phyloP scores from a whole-genome alignment of 2,113 vertebrate genomes.

The Promerops cafer region DNA sequence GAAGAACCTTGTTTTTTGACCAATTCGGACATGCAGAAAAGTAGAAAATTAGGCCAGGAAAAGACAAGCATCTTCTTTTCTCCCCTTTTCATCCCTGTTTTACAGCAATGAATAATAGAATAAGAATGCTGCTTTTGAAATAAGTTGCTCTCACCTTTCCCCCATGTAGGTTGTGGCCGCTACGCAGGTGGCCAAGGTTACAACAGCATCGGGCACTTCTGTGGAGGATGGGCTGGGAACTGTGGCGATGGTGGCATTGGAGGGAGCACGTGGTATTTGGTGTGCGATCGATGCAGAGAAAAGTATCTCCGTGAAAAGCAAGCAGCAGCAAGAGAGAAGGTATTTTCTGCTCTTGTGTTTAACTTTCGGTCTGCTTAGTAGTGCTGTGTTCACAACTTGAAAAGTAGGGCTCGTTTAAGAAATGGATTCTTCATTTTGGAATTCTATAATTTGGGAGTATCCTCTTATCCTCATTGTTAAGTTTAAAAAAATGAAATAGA shows the following conservation, averaged over 20 bases:
- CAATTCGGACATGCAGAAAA: not conserved
- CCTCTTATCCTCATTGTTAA: not conserved
- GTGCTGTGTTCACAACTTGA: not conserved
- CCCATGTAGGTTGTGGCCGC: slow-evolving; percentile 85
- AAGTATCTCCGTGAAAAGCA: slow-evolving; percentile 98
- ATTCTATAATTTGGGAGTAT: not conserved
- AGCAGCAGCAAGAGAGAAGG: slow-evolving; percentile 96
- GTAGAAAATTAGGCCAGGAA: not conserved
- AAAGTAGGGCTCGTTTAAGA: not conserved
- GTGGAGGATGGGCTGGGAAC: slow-evolving; percentile 98
- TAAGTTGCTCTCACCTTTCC: not conserved
- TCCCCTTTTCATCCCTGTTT: not conserved
- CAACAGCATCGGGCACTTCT: slow-evolving; percentile 98
- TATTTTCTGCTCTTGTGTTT: slow-evolving; percentile 22
- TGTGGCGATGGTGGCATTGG: slow-evolving; percentile 97
- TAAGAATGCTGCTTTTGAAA: not conserved
- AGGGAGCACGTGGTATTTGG: slow-evolving; percentile 98
- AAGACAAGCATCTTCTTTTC: not conserved
- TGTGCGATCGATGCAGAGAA: slow-evolving; percentile 95
- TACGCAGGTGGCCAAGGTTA: slow-evolving; percentile 98
- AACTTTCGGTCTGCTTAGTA: not conserved
- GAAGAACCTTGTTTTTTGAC: not conserved
- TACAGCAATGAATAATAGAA: not conserved
- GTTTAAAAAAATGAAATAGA: not conserved
- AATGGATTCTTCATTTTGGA: too few species aligned